phyloP scores from a whole-genome alignment of 2,797 vertebrate species.

The Denticeps clupeoides region DNA sequence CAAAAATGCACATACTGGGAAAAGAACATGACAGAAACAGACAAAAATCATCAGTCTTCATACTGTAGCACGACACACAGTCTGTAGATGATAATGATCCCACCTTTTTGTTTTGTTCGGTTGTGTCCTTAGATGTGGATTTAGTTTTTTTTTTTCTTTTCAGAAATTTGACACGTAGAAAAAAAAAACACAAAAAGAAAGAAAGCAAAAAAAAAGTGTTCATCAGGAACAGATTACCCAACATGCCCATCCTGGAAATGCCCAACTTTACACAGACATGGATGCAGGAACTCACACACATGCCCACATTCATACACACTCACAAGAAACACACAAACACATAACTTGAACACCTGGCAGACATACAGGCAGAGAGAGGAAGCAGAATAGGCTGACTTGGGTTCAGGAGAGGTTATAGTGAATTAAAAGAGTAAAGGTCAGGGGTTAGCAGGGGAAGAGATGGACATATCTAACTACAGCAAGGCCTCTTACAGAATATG shows the following conservation, averaged over 20 bases:
- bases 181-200: not conserved
- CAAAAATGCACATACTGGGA: conserved; percentile 30
- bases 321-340: conserved; percentile 11
- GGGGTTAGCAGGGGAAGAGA: not conserved
- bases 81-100: conserved; percentile 49
- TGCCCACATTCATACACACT: conserved; percentile 13
- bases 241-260: conserved; percentile 16
- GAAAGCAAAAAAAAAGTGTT: conserved; percentile 1
- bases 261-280: conserved; percentile 1
- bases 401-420: conserved; percentile 14
- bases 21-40: conserved; percentile 36
- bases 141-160: not conserved
- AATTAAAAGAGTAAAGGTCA: conserved; percentile 10
- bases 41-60: conserved; percentile 33
- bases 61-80: conserved; percentile 44
- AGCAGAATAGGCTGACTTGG: conserved; percentile 1
- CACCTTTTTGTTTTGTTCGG: conserved; percentile 17
- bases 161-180: conserved; percentile 17
- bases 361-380: conserved; percentile 6
- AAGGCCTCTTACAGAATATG: too few relatives aligned
- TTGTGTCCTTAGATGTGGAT: not conserved
- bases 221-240: conserved; percentile 17
- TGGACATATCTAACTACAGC: not conserved
- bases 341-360: conserved; percentile 17
- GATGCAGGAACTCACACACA: not conserved